These are phyloP conservation scores for Sphenodon punctatus DNA, from an alignment of 2,797 vertebrate genomes.

Conservation along the genomic window DNA sequence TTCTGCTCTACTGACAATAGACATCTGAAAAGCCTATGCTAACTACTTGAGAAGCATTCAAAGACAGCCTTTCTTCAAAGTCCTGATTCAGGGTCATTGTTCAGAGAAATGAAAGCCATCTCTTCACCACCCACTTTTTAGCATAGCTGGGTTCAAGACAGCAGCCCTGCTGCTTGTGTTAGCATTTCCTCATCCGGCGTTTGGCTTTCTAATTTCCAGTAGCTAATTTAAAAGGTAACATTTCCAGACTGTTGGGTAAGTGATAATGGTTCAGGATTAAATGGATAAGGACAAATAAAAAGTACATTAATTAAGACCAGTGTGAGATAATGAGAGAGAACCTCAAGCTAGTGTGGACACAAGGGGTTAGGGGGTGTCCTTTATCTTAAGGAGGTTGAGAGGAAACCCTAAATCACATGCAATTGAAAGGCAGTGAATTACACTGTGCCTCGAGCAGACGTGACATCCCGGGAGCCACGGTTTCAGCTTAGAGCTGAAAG, in stretches of 20 bases:
- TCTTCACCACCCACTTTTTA: no score
- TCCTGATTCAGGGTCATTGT: background rate
- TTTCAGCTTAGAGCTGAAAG: no score
- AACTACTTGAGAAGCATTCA: background rate
- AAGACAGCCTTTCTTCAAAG: background rate
- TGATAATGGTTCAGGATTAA: conserved; percentile 32
- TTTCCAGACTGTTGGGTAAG: conserved; percentile 31
- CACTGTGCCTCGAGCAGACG: no score
- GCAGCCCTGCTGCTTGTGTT: background rate
- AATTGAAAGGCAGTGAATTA: no score
- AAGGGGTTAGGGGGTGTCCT: background rate
- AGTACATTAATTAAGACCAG: conserved; percentile 48
- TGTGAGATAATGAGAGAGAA: conserved; percentile 25
- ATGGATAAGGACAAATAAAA: conserved; percentile 47
- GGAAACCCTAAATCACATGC: background rate
- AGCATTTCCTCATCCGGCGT: conserved; percentile 11
- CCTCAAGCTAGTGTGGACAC: background rate
- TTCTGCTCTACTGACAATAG: background rate
- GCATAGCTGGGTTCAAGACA: background rate
- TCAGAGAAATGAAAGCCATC: background rate
- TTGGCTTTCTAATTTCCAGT: conserved; percentile 39
- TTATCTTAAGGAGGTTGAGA: background rate
- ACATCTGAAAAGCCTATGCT: background rate
- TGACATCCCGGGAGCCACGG: no score
- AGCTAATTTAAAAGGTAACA: conserved; percentile 41